A percentile compares a stretch with the other conserved stretches of the same genome.
These are phyloP conservation scores for Pantherophis vulpinus DNA, from an alignment of 2,797 vertebrate genomes.

Conservation along the genomic window DNA sequence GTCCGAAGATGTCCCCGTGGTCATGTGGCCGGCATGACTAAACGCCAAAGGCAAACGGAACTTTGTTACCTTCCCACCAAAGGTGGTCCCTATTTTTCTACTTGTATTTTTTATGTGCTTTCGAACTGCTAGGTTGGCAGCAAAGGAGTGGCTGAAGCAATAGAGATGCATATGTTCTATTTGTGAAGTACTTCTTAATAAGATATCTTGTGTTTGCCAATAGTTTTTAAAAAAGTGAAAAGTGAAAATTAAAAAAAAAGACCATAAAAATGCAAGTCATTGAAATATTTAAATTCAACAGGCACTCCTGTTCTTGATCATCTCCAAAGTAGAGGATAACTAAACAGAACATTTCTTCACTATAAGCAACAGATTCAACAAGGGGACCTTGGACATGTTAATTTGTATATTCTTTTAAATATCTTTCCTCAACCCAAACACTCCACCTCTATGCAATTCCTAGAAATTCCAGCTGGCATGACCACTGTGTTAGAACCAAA, in stretches of 20 bases:
- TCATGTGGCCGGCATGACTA: too few relatives aligned
- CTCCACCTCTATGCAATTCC: not conserved
- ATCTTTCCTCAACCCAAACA: not conserved
- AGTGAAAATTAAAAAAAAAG: conserved; percentile 34
- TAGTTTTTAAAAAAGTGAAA: conserved; percentile 21
- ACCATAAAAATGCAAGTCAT: conserved; percentile 8
- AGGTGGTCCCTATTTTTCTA: too few relatives aligned
- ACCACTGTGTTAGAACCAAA: not conserved
- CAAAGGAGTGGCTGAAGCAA: not conserved
- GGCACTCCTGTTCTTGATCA: not conserved
- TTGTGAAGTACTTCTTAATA: conserved; percentile 30
- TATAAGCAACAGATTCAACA: not conserved
- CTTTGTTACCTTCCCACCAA: too few relatives aligned
- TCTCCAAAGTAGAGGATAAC: conserved; percentile 32
- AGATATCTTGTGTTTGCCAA: not conserved
- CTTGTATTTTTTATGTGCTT: too few relatives aligned
- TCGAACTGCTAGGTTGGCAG: too few relatives aligned
- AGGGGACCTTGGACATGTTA: conserved; percentile 9
- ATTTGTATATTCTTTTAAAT: conserved; percentile 35
- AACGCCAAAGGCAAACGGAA: too few relatives aligned
- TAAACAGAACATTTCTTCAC: conserved; percentile 37
- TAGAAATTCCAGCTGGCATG: not conserved
- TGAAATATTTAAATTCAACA: not conserved
- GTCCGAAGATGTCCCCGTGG: too few relatives aligned
- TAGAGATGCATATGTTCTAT: not conserved